These are phyloP conservation scores for Melieria omissa DNA, from an alignment of 2,888 invertebrate species.

Conservation along the genomic window DNA sequence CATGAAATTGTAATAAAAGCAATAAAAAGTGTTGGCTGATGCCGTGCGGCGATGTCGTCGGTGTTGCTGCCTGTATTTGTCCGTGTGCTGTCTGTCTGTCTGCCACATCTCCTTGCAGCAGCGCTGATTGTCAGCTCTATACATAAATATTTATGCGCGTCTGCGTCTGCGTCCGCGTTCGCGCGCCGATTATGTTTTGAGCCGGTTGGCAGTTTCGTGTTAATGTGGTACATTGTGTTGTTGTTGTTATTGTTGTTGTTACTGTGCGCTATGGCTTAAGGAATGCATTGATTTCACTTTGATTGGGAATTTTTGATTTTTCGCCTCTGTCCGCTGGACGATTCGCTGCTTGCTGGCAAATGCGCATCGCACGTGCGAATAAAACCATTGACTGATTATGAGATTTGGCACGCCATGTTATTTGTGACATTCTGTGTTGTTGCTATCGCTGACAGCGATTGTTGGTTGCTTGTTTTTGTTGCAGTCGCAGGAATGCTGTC, in stretches of 20 bases:
- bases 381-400: slow-evolving; percentile 61
- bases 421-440: slow-evolving; percentile 1
- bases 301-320: slow-evolving; percentile 42
- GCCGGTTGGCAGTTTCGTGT: slow-evolving; percentile 5
- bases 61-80: background rate
- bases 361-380: slow-evolving; percentile 53
- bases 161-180: background rate
- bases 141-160: background rate
- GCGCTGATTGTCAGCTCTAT: no score
- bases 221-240: slow-evolving; percentile 14
- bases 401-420: slow-evolving; percentile 58
- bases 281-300: slow-evolving; percentile 60
- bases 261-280: slow-evolving; percentile 37
- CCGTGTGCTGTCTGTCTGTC: background rate
- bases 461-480: slow-evolving; percentile 1
- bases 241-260: background rate
- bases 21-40: background rate
- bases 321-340: no score
- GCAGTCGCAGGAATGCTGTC: background rate
- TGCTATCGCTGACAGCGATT: background rate
- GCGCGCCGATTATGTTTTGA: no score
- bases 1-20: no score
- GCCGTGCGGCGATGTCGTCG: slow-evolving; percentile 9
- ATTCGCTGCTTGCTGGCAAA: background rate
- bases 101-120: no score